Evolutionary conservation across 2,113 vertebrate genomes (phyloP), one percentile per base, ranked within the genome.

Genomic region (Ibidorhyncha struthersii): DNA sequence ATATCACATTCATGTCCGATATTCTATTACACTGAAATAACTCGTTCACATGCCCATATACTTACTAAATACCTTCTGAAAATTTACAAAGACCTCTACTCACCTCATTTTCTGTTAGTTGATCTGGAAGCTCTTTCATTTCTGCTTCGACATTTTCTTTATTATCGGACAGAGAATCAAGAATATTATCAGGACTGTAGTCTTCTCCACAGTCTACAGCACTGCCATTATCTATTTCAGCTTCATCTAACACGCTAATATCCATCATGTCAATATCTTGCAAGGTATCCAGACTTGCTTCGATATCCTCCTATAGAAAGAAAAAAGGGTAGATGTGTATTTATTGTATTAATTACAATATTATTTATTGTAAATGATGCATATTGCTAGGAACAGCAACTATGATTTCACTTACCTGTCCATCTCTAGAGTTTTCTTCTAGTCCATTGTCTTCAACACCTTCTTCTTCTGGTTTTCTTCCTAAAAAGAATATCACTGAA

Each of bases 231-330:
- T 99, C 99, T 23, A 99, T 99, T 66, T 99, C 99, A 1, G 99
- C 99, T 85, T 99, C 99, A 61, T 99, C 99, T 86, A 99, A 93
- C 8, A 99, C 98, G 23, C 98, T 99, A 97, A 99, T 99, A 93
- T 99, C 99, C 95, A 99, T 98, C 98, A 99, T 99, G 95, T 99
- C 99, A 93, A 99, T 99, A 47, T 99, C 99, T 79, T 99, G 99
- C 94, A 99, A 98, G 74, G 98, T 99, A 72, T 99, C 99, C 61
- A 98, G 95, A 14, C 98, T 98, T 18, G 98, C 98, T 84, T 99
- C 99, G 8, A 98, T 97, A 61, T 99, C 99, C 36, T 99, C 99
- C 99, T 99, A 86, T 12, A 56, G 21, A 34, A 86, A 79, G 29
- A 65, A 87, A 87, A 59, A 84, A 30, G 12, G 12, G 15, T 7